These are phyloP conservation scores for Ceramica pisi DNA, from an alignment of 2,888 invertebrate genomes.

Conservation along the genomic window DNA sequence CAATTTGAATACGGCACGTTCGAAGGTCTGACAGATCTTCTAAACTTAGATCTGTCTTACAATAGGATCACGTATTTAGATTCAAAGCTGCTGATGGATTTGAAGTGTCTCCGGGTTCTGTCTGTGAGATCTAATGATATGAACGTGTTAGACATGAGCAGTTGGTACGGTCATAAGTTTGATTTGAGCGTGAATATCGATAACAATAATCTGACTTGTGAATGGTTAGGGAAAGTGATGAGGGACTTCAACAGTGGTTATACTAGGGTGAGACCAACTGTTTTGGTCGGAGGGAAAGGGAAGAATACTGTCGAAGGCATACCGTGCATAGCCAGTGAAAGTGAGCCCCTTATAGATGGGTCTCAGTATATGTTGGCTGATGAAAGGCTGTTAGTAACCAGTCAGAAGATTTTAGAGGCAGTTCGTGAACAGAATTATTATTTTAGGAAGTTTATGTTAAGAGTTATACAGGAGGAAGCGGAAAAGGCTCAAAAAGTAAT, in stretches of 20 bases:
- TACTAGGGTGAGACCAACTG: slow-evolving; percentile 79
- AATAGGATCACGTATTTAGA: slow-evolving; percentile 78
- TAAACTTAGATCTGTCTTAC: slow-evolving; percentile 73
- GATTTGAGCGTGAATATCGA: slow-evolving; percentile 80
- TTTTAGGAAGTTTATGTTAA: slow-evolving; percentile 72
- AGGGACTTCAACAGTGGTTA: slow-evolving; percentile 81
- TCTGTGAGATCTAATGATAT: slow-evolving; percentile 79
- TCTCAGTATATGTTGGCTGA: slow-evolving; percentile 68
- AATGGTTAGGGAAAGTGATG: slow-evolving; percentile 80
- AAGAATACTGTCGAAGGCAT: slow-evolving; percentile 81
- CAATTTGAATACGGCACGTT: slow-evolving; percentile 81
- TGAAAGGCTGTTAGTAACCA: slow-evolving; percentile 80
- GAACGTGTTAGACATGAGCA: slow-evolving; percentile 74
- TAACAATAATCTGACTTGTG: slow-evolving; percentile 81
- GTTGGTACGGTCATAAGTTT: slow-evolving; percentile 79
- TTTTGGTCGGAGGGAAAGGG: slow-evolving; percentile 59
- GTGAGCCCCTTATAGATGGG: slow-evolving; percentile 26
- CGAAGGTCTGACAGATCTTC: slow-evolving; percentile 74
- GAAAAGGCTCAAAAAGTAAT: slow-evolving; percentile 49
- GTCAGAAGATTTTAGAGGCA: slow-evolving; percentile 83
- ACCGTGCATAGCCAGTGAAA: slow-evolving; percentile 73
- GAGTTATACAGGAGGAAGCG: slow-evolving; percentile 59
- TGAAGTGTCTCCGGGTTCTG: slow-evolving; percentile 76
- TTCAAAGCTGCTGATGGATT: slow-evolving; percentile 80
- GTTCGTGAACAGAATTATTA: slow-evolving; percentile 81